Evolutionary conservation across 2,888 invertebrate species (phyloP).

Genomic region (Amaurobius ferox): DNA sequence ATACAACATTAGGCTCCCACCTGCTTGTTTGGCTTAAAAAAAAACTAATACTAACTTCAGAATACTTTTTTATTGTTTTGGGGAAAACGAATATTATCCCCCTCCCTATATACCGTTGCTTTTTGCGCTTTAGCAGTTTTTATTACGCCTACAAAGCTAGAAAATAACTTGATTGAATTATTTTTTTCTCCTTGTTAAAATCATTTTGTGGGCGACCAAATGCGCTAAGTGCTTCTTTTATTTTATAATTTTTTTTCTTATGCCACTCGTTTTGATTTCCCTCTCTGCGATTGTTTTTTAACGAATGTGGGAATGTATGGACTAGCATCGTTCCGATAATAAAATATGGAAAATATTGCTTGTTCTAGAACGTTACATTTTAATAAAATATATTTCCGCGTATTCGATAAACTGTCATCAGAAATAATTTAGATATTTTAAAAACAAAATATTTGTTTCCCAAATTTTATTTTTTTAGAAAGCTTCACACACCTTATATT

Average conservation of each 20-base stretch:
- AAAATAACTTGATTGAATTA: conserved; percentile 48
- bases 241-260: background rate
- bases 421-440: too few relatives aligned
- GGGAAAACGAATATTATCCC: conserved; percentile 30
- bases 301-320: too few relatives aligned
- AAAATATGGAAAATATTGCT: too few relatives aligned
- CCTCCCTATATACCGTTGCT: conserved; percentile 16
- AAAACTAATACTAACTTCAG: background rate
- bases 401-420: too few relatives aligned
- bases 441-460: too few relatives aligned
- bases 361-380: too few relatives aligned
- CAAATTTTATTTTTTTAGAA: too few relatives aligned
- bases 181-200: conserved; percentile 35
- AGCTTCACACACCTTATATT: too few relatives aligned
- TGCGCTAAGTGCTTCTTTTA: conserved; percentile 11
- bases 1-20: conserved; percentile 45
- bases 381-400: too few relatives aligned
- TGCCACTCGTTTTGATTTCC: background rate
- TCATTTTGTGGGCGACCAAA: conserved; percentile 20
- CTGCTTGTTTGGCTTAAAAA: conserved; percentile 24
- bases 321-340: too few relatives aligned
- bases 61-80: conserved; percentile 55
- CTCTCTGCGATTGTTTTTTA: background rate
- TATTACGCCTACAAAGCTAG: conserved; percentile 10
- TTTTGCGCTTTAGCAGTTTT: conserved; percentile 5